Evolutionary conservation across 2,113 vertebrate genomes (phyloP), one percentile per base, ranked within the genome.

Genomic region (Nothocercus nigrocapillus): DNA sequence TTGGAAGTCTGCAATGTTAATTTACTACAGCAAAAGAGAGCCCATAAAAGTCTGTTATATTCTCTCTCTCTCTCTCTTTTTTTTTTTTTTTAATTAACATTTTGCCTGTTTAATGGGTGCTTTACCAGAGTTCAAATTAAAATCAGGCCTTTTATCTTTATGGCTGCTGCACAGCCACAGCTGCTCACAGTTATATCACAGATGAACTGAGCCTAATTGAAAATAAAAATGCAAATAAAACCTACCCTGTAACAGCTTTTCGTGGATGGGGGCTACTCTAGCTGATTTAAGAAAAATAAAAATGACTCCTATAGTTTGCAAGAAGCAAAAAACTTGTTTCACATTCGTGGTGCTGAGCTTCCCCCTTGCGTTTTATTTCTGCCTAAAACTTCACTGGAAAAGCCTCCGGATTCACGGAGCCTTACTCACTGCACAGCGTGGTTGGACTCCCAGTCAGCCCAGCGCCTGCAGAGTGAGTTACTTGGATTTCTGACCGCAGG

Each of bases 141-240:
- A 98, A 98, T 97, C 95, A 97, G 96, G 92, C 95, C 97, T 98
- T 98, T 98, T 98, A 98, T 98, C 98, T 98, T 98, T 98, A 98
- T 96, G 94, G 94, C 59, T 61, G 70, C 96, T 95, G 89, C 95
- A 92, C 44, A 96, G 96, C 92, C 96, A 95, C 97, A 98, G 98
- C 97, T 98, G 98, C 96, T 98, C 97, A 94, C 95, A 96, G 97
- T 98, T 98, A 98, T 98, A 97, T 97, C 82, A 78, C 97, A 98
- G 97, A 98, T 97, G 97, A 98, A 98, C 97, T 97, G 88, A 93
- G 85, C 94, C 96, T 98, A 98, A 98, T 98, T 98, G 97, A 98
- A 98, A 98, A 98, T 97, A 98, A 98, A 98, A 98, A 96, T 97
- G 96, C 96, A 98, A 98, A 98, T 98, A 98, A 98, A 98, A 98